phyloP scores from a whole-genome alignment of 2,113 vertebrate genomes.

The Hypocryptadius cinnamomeus region DNA sequence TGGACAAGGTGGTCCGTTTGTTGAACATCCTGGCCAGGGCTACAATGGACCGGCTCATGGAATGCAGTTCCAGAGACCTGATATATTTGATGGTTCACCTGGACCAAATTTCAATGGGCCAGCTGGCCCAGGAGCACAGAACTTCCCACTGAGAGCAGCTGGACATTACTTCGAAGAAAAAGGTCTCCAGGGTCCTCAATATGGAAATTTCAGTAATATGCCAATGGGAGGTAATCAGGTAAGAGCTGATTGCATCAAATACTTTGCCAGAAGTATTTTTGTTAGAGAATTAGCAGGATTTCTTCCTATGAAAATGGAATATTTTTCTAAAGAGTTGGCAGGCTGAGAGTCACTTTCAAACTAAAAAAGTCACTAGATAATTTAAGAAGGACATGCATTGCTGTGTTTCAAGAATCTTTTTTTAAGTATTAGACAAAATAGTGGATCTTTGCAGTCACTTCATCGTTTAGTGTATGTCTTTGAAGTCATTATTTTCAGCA shows the following conservation, averaged over 20 bases:
- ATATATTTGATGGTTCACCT: conserved; percentile 75
- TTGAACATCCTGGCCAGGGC: conserved; percentile 74
- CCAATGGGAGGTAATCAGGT: conserved; percentile 76
- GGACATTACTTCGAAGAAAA: conserved; percentile 82
- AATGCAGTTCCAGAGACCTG: conserved; percentile 74
- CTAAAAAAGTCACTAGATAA: not conserved
- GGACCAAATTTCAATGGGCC: conserved; percentile 81
- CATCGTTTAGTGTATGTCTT: not conserved
- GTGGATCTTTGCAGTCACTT: not conserved
- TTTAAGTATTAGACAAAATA: not conserved
- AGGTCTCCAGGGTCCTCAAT: conserved; percentile 72
- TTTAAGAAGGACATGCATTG: not conserved
- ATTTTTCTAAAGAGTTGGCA: not conserved
- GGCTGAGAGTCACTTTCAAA: not conserved
- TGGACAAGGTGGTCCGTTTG: conserved; percentile 74
- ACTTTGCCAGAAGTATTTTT: not conserved
- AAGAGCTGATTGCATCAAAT: not conserved
- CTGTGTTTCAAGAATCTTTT: not conserved
- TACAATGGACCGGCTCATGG: conserved; percentile 76
- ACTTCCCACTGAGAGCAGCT: conserved; percentile 68
- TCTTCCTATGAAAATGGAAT: not conserved
- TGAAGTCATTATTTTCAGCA: not conserved
- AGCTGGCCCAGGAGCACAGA: conserved; percentile 71
- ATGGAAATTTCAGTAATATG: conserved; percentile 71
- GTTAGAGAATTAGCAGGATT: not conserved